Conservation (phyloP, 2,797 vertebrate genomes). For the Psittacula echo region DNA sequence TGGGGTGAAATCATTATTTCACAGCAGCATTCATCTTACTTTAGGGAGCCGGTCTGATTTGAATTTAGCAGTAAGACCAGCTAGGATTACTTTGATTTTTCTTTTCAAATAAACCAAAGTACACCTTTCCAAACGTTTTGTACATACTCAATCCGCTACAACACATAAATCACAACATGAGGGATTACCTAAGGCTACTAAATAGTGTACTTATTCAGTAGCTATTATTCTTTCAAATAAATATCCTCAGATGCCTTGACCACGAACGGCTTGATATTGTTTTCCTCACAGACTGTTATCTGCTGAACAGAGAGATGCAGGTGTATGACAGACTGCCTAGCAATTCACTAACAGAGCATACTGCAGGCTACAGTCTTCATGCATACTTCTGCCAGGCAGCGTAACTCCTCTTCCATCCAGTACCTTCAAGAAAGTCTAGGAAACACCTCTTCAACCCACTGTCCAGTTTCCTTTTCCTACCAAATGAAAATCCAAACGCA, state of each 20-base stretch:
- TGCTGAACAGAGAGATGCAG: slow-evolving; percentile 24
- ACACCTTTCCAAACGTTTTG: slow-evolving; percentile 42
- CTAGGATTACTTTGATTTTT: slow-evolving; percentile 25
- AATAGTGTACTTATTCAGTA: slow-evolving; percentile 45
- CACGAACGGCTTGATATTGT: not conserved
- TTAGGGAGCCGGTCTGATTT: not conserved
- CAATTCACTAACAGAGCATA: not conserved
- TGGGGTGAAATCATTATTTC: slow-evolving; percentile 29
- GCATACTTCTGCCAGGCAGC: slow-evolving; percentile 4
- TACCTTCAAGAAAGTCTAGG: not conserved
- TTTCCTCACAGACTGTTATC: slow-evolving; percentile 28
- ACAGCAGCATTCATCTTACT: slow-evolving; percentile 38
- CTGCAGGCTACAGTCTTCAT: not conserved
- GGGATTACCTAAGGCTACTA: slow-evolving; percentile 62
- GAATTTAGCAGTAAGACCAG: slow-evolving; percentile 6
- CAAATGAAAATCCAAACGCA: slow-evolving; percentile 43
- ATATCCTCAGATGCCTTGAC: slow-evolving; percentile 39
- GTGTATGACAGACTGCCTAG: slow-evolving; percentile 21
- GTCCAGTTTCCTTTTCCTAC: slow-evolving; percentile 38
- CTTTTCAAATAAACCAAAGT: slow-evolving; percentile 24
- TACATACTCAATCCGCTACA: slow-evolving; percentile 39
- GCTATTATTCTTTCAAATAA: slow-evolving; percentile 58
- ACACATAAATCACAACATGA: slow-evolving; percentile 62
- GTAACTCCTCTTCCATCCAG: not conserved
- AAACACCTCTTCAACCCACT: slow-evolving; percentile 35